Base-by-base conservation (phyloP, 2,113 vertebrate genomes). In the Scophthalmus maximus region DNA sequence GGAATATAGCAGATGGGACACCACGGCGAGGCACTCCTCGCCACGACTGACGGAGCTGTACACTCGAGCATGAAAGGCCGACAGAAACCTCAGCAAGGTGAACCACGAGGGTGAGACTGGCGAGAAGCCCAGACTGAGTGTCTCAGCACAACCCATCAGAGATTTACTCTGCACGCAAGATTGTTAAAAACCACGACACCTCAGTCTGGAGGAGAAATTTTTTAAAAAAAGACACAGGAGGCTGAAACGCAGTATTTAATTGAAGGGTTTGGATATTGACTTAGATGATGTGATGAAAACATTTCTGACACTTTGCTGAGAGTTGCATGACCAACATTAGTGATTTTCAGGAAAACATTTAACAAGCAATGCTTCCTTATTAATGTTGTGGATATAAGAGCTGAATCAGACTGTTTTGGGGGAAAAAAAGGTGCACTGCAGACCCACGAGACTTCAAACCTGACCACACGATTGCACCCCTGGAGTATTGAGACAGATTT, bases 41-140 rank as follows among this genome's bases (percentile, higher is more conserved):
- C 60, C 56, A 23, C 5, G 6, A 26, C 42, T n/a, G 42, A n/a
- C 42, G 4, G 40, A 26, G 66, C 57, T 66, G 77, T 44, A 32
- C 8, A 7, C 59, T 49, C 20, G 0, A 38, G 9, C 73, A 27
- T 23, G 52, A 72, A 60, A 12, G 12, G 56, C 69, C 12, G 60
- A 73, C 32, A 68, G 71, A 56, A 64, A 65, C 64, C 23, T 65
- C 73, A 56, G 23, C 52, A 42, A 73, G 80, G 82, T 81, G 85
- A 79, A 78, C 56, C 68, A 29, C 69, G 26, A n/a, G n/a, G n/a
- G n/a, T n/a, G n/a, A n/a, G n/a, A n/a, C 66, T 75, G 85, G 84
- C 74, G 2, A 12, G 32, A 34, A 15, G 79, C 87, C 77, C 84
- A 83, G 79, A 84, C 52, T 63, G 64, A 46, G 42, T 20, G 18